These are phyloP conservation scores for Carassius carassius DNA, from an alignment of 2,113 vertebrate genomes.

Conservation along the genomic window DNA sequence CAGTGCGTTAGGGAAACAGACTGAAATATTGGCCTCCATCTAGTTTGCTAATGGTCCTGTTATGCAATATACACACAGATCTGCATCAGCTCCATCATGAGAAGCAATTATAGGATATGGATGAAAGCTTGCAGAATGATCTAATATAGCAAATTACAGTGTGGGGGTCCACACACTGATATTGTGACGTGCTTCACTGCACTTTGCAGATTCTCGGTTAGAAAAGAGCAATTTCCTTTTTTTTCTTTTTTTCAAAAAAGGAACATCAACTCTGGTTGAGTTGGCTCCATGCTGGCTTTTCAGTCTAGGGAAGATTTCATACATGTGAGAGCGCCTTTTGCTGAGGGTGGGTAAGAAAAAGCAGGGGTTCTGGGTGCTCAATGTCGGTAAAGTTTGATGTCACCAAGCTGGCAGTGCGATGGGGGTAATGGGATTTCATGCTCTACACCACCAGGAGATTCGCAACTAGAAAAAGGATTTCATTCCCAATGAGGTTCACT, in stretches of 20 bases:
- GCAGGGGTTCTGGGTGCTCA: slow-evolving; percentile 11
- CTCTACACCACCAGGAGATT: slow-evolving; percentile 62
- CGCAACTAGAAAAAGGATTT: slow-evolving; percentile 69
- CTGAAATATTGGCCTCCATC: slow-evolving; percentile 9
- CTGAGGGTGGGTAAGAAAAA: slow-evolving; percentile 30
- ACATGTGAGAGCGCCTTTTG: slow-evolving; percentile 39
- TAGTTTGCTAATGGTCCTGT: slow-evolving; percentile 18
- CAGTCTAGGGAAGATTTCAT: slow-evolving; percentile 37
- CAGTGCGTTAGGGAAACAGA: neutral
- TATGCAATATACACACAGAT: slow-evolving; percentile 28
- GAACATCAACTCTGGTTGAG: slow-evolving; percentile 14
- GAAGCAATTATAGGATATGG: slow-evolving; percentile 26
- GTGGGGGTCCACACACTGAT: slow-evolving; percentile 10
- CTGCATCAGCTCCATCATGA: slow-evolving; percentile 8
- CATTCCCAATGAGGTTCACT: slow-evolving; percentile 66
- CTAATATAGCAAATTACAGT: slow-evolving; percentile 38
- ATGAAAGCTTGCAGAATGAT: slow-evolving; percentile 34
- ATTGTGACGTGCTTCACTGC: slow-evolving; percentile 7
- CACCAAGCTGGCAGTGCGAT: slow-evolving; percentile 66
- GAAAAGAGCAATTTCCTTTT: slow-evolving; percentile 29
- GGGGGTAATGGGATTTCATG: slow-evolving; percentile 76
- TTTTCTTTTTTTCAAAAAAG: slow-evolving; percentile 16
- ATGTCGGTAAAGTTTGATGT: slow-evolving; percentile 66
- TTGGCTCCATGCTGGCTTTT: slow-evolving; percentile 48
- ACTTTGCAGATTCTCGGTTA: slow-evolving; percentile 13